Conservation (phyloP, 2,797 vertebrate species). For the Channa striata region DNA sequence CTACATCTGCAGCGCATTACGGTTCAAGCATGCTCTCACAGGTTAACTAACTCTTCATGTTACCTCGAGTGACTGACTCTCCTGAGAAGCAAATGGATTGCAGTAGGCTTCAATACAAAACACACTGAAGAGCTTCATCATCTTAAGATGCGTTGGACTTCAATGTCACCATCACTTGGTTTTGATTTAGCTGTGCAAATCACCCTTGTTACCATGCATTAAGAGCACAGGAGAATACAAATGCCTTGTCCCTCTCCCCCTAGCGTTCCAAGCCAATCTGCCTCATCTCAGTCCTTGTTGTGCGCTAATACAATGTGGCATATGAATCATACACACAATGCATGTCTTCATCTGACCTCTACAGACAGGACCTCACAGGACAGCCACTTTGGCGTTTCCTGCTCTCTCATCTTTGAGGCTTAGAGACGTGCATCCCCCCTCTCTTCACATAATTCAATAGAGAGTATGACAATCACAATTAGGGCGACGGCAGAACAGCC, state of each 20-base stretch:
- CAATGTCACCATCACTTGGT: conserved; percentile 81
- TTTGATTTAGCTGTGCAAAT: conserved; percentile 86
- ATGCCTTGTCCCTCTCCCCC: conserved; percentile 67
- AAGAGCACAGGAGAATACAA: conserved; percentile 70
- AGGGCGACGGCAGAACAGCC: conserved; percentile 59
- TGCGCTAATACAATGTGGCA: conserved; percentile 79
- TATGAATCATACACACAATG: conserved; percentile 72
- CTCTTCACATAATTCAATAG: conserved; percentile 76
- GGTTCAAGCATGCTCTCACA: conserved; percentile 59
- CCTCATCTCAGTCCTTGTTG: conserved; percentile 80
- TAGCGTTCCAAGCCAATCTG: conserved; percentile 70
- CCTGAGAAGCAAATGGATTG: conserved; percentile 66
- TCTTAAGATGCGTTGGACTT: conserved; percentile 65
- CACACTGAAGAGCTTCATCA: conserved; percentile 52
- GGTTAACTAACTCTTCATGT: conserved; percentile 73
- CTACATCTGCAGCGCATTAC: conserved; percentile 75
- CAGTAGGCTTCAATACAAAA: conserved; percentile 56
- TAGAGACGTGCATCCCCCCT: conserved; percentile 55
- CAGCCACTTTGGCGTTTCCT: conserved; percentile 70
- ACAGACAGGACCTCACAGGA: conserved; percentile 81
- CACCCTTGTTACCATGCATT: conserved; percentile 82
- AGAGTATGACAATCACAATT: conserved; percentile 80
- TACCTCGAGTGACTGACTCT: conserved; percentile 72
- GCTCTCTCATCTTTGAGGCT: conserved; percentile 79
- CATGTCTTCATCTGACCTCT: conserved; percentile 69